Conservation (phyloP, 2,888 invertebrate genomes). For the Drosophila mulleri region DNA sequence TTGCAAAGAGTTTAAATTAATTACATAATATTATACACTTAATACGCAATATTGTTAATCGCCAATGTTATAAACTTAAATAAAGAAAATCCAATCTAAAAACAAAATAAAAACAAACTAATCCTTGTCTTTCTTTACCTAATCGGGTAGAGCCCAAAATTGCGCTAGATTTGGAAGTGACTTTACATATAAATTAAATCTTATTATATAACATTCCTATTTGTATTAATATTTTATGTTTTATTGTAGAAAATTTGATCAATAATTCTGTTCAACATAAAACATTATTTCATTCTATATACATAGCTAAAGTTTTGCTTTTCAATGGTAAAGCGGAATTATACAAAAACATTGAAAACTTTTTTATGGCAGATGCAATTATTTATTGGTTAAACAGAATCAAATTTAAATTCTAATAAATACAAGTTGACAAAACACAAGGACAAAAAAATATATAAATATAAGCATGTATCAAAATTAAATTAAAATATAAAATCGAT, state of each 20-base stretch:
- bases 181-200: no score
- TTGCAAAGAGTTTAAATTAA: slow-evolving; percentile 46
- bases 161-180: background rate
- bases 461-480: background rate
- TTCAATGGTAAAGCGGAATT: background rate
- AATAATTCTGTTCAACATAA: background rate
- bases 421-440: background rate
- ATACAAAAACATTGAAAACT: background rate
- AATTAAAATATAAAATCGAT: slow-evolving; percentile 8
- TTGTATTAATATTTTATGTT: background rate
- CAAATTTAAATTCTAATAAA: background rate
- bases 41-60: slow-evolving; percentile 70
- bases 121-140: background rate
- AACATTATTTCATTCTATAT: background rate
- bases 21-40: slow-evolving; percentile 33
- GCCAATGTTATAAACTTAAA: slow-evolving; percentile 63
- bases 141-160: background rate
- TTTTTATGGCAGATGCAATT: background rate
- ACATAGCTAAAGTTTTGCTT: background rate
- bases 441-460: slow-evolving; percentile 1
- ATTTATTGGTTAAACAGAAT: slow-evolving; percentile 35
- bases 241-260: background rate
- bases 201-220: background rate
- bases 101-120: slow-evolving; percentile 8
- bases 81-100: slow-evolving; percentile 40